Evolutionary conservation across 1,140 invertebrate genomes (phyloP).

Genomic region (Penaeus chinensis): DNA sequence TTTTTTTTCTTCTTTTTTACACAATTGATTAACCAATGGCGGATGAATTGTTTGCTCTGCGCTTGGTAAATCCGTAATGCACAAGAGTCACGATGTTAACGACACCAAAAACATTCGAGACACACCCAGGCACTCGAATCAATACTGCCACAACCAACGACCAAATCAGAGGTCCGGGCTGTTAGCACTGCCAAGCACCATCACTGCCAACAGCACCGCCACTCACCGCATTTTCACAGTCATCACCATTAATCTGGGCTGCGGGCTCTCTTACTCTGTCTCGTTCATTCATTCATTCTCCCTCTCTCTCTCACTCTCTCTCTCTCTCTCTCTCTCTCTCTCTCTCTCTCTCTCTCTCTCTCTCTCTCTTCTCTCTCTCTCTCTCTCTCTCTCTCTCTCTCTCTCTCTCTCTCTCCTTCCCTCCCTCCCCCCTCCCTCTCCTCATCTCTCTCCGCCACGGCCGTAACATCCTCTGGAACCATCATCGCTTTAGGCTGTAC

Average conservation of each 20-base stretch:
- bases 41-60: no score
- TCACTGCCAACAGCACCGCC: neutral
- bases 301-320: neutral
- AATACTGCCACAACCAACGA: no score
- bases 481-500: no score
- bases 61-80: no score
- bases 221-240: neutral
- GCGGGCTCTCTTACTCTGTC: neutral
- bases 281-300: slow-evolving; percentile 24
- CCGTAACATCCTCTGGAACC: neutral
- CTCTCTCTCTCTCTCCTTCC: neutral
- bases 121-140: no score
- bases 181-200: no score
- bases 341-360: slow-evolving; percentile 26
- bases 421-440: no score
- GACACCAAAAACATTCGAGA: no score
- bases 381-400: neutral
- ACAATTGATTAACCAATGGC: no score
- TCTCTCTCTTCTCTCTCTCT: neutral
- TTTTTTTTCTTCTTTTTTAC: no score
- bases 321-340: slow-evolving; percentile 27
- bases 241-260: neutral
- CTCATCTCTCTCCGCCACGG: neutral
- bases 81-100: no score
- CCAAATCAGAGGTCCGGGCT: no score